A percentile compares a stretch with the other conserved stretches of the same genome.
Conservation (phyloP, 53 echinoderm and acorn worm genomes). For the Arbacia lixula region DNA sequence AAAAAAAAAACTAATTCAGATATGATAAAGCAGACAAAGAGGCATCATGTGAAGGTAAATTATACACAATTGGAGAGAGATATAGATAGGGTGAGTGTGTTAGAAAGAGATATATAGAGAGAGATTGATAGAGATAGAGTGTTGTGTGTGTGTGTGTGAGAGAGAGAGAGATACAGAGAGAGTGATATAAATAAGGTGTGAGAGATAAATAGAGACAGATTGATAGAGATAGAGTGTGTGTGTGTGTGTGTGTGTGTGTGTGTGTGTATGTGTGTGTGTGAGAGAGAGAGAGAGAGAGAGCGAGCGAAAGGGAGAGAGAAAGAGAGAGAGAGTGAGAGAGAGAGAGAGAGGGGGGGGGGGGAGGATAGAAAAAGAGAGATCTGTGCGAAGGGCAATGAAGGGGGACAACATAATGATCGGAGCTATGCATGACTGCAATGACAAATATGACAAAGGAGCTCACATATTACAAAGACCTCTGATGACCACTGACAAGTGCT, state of each 20-base stretch:
- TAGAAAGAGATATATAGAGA: not conserved
- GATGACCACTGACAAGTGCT: no score
- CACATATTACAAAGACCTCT: no score
- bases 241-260: not conserved
- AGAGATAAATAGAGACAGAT: not conserved
- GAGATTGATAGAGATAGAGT: not conserved
- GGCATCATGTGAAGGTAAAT: no score
- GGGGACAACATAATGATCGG: no score
- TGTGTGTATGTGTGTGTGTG: no score
- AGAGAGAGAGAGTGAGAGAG: constrained; percentile 6
- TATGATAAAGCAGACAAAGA: no score
- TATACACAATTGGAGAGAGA: not conserved
- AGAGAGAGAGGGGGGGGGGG: not conserved
- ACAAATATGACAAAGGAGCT: no score
- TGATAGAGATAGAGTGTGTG: no score
- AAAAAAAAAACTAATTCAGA: no score
- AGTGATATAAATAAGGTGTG: not conserved
- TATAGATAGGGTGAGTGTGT: not conserved
- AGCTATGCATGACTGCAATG: no score
- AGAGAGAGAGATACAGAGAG: not conserved
- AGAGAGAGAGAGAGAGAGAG: not conserved
- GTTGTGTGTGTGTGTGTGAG: not conserved
- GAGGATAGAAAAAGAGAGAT: not conserved
- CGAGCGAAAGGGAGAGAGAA: not conserved
- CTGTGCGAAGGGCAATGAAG: not conserved